Evolutionary conservation across 2,797 vertebrate species (phyloP).

Genomic region (Pangasius macronema): DNA sequence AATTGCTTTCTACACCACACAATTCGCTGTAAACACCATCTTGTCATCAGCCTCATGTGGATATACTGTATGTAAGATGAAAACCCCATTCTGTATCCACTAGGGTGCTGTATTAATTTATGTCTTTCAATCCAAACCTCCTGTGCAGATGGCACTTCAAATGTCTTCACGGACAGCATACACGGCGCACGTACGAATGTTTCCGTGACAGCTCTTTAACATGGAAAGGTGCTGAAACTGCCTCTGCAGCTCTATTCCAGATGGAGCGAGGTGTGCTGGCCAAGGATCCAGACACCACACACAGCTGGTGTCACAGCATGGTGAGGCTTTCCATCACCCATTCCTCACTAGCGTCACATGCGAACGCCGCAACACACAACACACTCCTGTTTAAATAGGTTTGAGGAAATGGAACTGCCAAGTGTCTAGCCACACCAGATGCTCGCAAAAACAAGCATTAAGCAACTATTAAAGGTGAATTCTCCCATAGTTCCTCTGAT

Average conservation of each 20-base stretch:
- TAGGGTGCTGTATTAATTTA: not conserved
- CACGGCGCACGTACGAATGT: not conserved
- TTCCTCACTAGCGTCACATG: constrained; percentile 65
- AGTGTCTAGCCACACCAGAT: not conserved
- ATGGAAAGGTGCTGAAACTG: constrained; percentile 51
- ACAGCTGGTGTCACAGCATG: constrained; percentile 63
- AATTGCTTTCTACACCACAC: not conserved
- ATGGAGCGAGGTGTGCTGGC: constrained; percentile 56
- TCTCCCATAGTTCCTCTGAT: not conserved
- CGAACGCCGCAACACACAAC: not conserved
- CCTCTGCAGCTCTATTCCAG: constrained; percentile 44
- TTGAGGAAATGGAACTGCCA: not conserved
- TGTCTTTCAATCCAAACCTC: constrained; percentile 1
- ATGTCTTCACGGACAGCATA: not conserved
- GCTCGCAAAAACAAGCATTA: not conserved
- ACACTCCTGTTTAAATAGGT: constrained; percentile 1
- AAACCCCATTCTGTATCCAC: not conserved
- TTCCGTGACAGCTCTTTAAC: constrained; percentile 25
- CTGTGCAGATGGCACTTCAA: constrained; percentile 17
- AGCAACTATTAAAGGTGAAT: not conserved
- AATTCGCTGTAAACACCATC: not conserved
- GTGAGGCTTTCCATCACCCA: constrained; percentile 53
- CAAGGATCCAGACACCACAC: constrained; percentile 62
- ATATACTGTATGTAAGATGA: not conserved
- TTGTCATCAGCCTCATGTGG: not conserved